Percentiles rank a stretch among this genome's conserved stretches.
Conservation (phyloP, 2,888 invertebrate species). For the Phoenoteleia sp. region DNA sequence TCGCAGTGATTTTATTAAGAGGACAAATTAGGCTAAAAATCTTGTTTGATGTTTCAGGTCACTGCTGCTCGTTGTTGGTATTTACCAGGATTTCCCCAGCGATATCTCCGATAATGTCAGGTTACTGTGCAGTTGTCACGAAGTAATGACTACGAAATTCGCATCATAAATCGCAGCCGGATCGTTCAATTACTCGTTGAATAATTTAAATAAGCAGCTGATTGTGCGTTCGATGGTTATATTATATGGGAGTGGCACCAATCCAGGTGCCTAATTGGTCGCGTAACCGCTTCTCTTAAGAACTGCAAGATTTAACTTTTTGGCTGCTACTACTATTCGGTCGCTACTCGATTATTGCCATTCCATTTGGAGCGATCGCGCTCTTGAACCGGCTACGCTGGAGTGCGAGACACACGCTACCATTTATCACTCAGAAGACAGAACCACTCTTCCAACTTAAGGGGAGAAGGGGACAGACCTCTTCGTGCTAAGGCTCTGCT, state of each 20-base stretch:
- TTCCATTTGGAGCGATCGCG: slow-evolving; percentile 45
- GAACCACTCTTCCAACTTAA: slow-evolving; percentile 70
- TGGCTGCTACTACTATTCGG: slow-evolving; percentile 27
- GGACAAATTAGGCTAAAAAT: slow-evolving; percentile 38
- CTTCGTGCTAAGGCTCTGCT: slow-evolving; percentile 60
- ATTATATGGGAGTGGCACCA: slow-evolving; percentile 69
- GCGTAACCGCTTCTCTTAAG: slow-evolving; percentile 23
- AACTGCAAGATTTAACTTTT: slow-evolving; percentile 40
- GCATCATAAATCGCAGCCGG: slow-evolving; percentile 66
- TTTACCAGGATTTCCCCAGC: slow-evolving; percentile 38
- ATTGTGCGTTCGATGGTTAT: slow-evolving; percentile 28
- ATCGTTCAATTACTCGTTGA: slow-evolving; percentile 58
- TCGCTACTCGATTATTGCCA: slow-evolving; percentile 40
- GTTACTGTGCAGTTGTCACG: slow-evolving; percentile 59
- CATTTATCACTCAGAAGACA: slow-evolving; percentile 76
- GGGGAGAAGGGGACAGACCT: no score
- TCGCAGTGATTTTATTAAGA: neutral
- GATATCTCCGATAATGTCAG: slow-evolving; percentile 63
- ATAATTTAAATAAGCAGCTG: slow-evolving; percentile 65
- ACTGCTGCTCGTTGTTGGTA: slow-evolving; percentile 39
- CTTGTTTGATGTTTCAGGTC: neutral
- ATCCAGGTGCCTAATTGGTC: slow-evolving; percentile 74
- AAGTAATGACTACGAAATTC: slow-evolving; percentile 73
- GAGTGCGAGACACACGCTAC: slow-evolving; percentile 70
- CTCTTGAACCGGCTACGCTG: slow-evolving; percentile 74